These are phyloP conservation scores for Tetrao urogallus DNA, from an alignment of 2,113 vertebrate species.

Conservation along the genomic window DNA sequence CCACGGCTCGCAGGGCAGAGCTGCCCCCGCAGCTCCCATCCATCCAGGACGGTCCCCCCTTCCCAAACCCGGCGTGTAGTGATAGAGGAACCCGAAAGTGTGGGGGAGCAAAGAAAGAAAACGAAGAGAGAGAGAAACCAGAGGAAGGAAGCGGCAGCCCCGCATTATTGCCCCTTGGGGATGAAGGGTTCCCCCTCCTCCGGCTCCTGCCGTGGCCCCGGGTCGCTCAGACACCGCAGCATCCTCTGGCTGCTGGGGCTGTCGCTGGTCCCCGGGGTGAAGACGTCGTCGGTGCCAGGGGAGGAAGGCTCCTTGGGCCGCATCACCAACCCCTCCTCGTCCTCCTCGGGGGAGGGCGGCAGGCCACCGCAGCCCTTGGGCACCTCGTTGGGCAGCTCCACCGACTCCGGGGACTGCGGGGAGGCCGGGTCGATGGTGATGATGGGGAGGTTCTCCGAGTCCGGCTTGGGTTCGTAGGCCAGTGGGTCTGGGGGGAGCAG, in stretches of 20 bases:
- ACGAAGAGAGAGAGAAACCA: slow-evolving; percentile 6
- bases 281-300: slow-evolving; percentile 75
- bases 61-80: background rate
- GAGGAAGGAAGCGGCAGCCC: background rate
- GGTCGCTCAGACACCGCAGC: slow-evolving; percentile 93
- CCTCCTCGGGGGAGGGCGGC: slow-evolving; percentile 67
- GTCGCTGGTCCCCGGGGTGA: slow-evolving; percentile 74
- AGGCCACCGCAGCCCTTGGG: slow-evolving; percentile 64
- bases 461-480: slow-evolving; percentile 83
- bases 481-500: slow-evolving; percentile 82
- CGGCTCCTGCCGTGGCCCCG: slow-evolving; percentile 88
- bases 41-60: background rate
- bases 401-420: slow-evolving; percentile 88
- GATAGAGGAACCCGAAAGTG: slow-evolving; percentile 19
- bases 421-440: slow-evolving; percentile 95
- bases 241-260: slow-evolving; percentile 84
- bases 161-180: slow-evolving; percentile 77
- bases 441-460: slow-evolving; percentile 78
- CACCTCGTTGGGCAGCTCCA: slow-evolving; percentile 85
- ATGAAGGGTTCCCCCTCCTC: slow-evolving; percentile 92
- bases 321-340: slow-evolving; percentile 85
- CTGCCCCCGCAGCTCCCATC: background rate
- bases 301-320: slow-evolving; percentile 75
- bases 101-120: slow-evolving; percentile 6
- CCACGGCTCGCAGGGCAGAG: background rate